phyloP scores from a whole-genome alignment of 2,888 invertebrate species.

The Agriopis marginaria region DNA sequence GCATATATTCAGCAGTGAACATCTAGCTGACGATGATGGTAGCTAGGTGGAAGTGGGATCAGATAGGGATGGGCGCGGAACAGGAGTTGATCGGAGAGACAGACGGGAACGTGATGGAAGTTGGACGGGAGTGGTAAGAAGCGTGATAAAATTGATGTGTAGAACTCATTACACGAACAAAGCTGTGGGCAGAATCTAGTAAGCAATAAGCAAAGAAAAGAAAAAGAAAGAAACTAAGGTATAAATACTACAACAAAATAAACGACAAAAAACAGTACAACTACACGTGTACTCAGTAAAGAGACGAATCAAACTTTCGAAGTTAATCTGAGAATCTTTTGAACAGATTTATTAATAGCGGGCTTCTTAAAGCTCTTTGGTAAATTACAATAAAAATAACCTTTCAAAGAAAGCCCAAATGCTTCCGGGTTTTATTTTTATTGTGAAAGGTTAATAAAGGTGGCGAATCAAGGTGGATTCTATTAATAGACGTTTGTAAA shows the following conservation, averaged over 20 bases:
- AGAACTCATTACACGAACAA: too few relatives aligned
- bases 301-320: slow-evolving; percentile 40
- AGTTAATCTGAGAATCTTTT: slow-evolving; percentile 9
- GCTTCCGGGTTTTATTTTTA: slow-evolving; percentile 13
- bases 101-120: too few relatives aligned
- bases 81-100: too few relatives aligned
- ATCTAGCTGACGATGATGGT: too few relatives aligned
- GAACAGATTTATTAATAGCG: slow-evolving; percentile 14
- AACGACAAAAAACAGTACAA: background rate
- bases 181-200: too few relatives aligned
- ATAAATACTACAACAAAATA: background rate
- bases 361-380: slow-evolving; percentile 15
- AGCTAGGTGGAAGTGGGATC: too few relatives aligned
- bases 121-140: too few relatives aligned
- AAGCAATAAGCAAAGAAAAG: too few relatives aligned
- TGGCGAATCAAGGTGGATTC: slow-evolving; percentile 8
- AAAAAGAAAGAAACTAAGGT: too few relatives aligned
- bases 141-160: too few relatives aligned
- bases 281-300: slow-evolving; percentile 39
- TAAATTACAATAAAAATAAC: slow-evolving; percentile 15
- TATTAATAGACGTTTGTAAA: slow-evolving; percentile 7
- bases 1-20: too few relatives aligned
- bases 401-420: slow-evolving; percentile 11
- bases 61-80: too few relatives aligned
- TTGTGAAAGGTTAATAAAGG: slow-evolving; percentile 14